Conservation (phyloP, 2,888 invertebrate genomes). For the Crepidodera aurea region DNA sequence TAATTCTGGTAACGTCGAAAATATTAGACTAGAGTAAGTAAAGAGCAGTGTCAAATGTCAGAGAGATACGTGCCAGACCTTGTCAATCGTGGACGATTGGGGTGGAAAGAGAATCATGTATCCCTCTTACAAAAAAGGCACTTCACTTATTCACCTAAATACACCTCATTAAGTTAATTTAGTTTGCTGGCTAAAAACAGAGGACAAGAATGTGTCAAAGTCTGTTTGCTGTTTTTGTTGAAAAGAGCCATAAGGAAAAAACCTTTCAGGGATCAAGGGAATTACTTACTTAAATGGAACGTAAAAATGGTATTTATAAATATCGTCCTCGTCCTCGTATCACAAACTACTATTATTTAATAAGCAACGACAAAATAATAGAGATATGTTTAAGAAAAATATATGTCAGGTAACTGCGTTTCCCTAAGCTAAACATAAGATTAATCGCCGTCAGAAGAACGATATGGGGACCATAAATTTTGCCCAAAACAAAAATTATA, state of each 20-base stretch:
- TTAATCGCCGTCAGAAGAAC: constrained; percentile 15
- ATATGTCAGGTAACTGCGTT: constrained; percentile 17
- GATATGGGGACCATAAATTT: constrained; percentile 24
- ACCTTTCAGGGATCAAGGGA: constrained; percentile 5
- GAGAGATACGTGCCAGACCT: constrained; percentile 51
- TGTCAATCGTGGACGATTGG: constrained; percentile 55
- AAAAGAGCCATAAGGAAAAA: constrained; percentile 38
- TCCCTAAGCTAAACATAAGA: constrained; percentile 17
- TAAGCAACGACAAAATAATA: no score
- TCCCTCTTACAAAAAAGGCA: constrained; percentile 54
- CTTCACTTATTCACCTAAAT: constrained; percentile 58
- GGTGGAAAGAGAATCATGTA: constrained; percentile 53
- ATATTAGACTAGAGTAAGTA: constrained; percentile 50
- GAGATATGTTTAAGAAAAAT: constrained; percentile 3
- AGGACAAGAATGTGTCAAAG: constrained; percentile 46
- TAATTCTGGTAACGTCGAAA: constrained; percentile 17
- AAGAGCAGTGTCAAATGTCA: constrained; percentile 59
- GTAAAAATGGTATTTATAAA: background rate
- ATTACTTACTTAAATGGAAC: constrained; percentile 4
- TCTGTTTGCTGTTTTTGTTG: constrained; percentile 46
- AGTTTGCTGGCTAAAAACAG: constrained; percentile 41
- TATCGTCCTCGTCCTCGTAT: no score
- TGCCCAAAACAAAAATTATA: constrained; percentile 31
- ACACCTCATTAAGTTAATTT: constrained; percentile 52
- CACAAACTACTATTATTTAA: no score